Evolutionary conservation across 2,888 invertebrate genomes (phyloP), one percentile per base, ranked within the genome.

Genomic region (Proisotoma minuta): DNA sequence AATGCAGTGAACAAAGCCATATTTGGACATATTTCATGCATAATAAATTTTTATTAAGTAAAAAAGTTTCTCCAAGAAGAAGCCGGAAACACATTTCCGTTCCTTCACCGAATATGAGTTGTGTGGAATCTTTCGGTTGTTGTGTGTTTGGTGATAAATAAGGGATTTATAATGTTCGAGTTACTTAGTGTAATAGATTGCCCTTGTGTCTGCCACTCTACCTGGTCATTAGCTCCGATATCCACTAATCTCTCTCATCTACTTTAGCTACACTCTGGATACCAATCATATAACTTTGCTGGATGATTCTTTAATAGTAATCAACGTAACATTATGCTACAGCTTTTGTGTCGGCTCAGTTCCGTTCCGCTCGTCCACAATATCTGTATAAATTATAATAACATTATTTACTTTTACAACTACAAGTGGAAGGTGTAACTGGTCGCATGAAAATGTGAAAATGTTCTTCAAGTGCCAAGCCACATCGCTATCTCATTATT

Each of bases 1-100:
- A n/a, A n/a, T n/a, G n/a, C n/a, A n/a, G n/a, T n/a, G n/a, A n/a
- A n/a, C n/a, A n/a, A n/a, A n/a, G n/a, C n/a, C n/a, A n/a, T n/a
- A 49, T 49, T 49, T 26, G 24, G 49, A 23, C 52, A 24, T 47
- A 59, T 60, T 69, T 67, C 67, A 67, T 67, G 69, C 69, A 61
- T 63, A 66, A 69, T 69, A 69, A 69, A 69, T 60, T 69, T 69
- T 69, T 69, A 69, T 67, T 65, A 62, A 56, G 56, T 29, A 60
- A 60, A 60, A 60, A 60, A 15, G 8, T 20, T 24, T 62, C n/a
- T n/a, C n/a, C n/a, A 66, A 67, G 64, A 63, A 62, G 57, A 59
- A 63, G 60, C 67, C 67, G 69, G 69, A 69, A 61, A 65, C 53
- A 59, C 63, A 57, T 67, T 67, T 69, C 69, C 69, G 69, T 69